These are phyloP conservation scores for Trematomus bernacchii DNA, from an alignment of 2,797 vertebrate genomes.

Conservation along the genomic window DNA sequence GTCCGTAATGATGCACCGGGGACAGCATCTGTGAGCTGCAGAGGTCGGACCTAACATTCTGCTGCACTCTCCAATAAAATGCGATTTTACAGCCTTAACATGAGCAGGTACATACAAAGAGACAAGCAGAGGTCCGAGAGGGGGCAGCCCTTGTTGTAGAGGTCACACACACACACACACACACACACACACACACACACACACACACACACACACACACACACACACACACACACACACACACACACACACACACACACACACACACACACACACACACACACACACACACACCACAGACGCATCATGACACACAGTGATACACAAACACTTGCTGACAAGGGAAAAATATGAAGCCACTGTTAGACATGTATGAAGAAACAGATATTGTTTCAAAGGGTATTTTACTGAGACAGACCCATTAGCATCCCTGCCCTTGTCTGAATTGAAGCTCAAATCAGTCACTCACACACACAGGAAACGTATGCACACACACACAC, in stretches of 20 bases:
- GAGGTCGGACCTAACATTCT: constrained; percentile 57
- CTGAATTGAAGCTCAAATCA: constrained; percentile 65
- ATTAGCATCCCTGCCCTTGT: constrained; percentile 78
- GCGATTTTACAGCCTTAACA: constrained; percentile 67
- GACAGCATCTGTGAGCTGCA: constrained; percentile 48
- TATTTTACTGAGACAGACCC: constrained; percentile 77
- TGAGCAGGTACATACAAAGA: constrained; percentile 68
- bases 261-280: constrained; percentile 20
- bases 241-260: constrained; percentile 27
- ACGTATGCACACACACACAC: constrained; percentile 10
- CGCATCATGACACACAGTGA: constrained; percentile 35
- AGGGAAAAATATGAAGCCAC: constrained; percentile 58
- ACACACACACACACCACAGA: constrained; percentile 28
- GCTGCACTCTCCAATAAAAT: constrained; percentile 53
- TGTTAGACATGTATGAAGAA: constrained; percentile 70
- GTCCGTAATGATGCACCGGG: constrained; percentile 67
- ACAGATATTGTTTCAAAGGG: constrained; percentile 75
- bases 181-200: constrained; percentile 34
- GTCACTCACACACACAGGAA: constrained; percentile 35
- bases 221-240: constrained; percentile 20
- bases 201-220: constrained; percentile 26
- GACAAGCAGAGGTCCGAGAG: constrained; percentile 66
- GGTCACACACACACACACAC: constrained; percentile 55
- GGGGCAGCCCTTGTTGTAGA: constrained; percentile 48
- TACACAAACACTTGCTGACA: constrained; percentile 74